Evolutionary conservation across 2,888 invertebrate species (phyloP).

Genomic region (Cacoxenus indagator): DNA sequence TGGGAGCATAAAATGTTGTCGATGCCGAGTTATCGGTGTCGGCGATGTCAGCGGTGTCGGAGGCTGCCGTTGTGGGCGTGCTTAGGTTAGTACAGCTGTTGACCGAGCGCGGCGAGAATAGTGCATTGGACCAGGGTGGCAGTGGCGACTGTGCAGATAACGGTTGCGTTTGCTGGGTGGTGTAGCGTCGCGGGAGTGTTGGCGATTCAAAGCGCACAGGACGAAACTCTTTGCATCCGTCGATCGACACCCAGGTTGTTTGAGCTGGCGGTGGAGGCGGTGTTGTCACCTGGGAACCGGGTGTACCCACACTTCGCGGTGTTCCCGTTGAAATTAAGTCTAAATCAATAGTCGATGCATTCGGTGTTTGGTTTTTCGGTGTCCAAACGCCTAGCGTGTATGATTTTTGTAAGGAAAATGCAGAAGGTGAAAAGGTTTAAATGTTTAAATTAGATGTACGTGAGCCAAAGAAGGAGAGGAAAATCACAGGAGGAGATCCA

Average conservation of each 20-base stretch:
- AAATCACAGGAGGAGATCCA: neutral
- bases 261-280: constrained; percentile 75
- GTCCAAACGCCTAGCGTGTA: constrained; percentile 67
- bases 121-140: constrained; percentile 51
- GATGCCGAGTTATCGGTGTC: constrained; percentile 39
- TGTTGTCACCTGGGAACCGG: constrained; percentile 68
- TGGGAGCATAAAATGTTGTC: constrained; percentile 43
- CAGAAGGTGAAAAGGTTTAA: neutral
- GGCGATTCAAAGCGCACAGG: constrained; percentile 84
- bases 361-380: constrained; percentile 64
- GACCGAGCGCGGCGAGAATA: constrained; percentile 45
- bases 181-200: constrained; percentile 72
- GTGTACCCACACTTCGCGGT: constrained; percentile 40
- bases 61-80: constrained; percentile 47
- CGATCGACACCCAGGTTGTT: constrained; percentile 83
- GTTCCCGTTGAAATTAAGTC: constrained; percentile 19
- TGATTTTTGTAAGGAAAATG: neutral
- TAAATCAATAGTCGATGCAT: constrained; percentile 60
- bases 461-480: neutral
- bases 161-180: constrained; percentile 44
- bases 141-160: neutral
- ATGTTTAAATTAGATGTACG: neutral
- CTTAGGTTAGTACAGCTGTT: constrained; percentile 50
- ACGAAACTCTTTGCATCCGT: constrained; percentile 82
- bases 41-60: constrained; percentile 53